Base-by-base conservation (phyloP, 2,888 invertebrate genomes). In the Trichopria drosophilae region DNA sequence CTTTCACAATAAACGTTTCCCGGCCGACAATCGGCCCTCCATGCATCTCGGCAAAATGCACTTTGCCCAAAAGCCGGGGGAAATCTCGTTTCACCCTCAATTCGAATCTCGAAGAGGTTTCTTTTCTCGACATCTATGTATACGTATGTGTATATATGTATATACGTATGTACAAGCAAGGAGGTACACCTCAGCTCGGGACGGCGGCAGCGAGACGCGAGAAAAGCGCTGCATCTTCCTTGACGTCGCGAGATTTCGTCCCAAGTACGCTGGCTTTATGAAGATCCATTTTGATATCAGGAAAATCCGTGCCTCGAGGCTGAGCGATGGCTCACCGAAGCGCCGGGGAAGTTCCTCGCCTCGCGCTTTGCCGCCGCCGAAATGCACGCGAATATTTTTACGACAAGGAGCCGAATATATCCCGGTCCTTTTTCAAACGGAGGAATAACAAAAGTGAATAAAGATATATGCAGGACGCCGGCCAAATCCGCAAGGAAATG, bases 331-430 rank as follows among this genome's bases (percentile, higher is more conserved):
- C 52, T 55, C 55, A 52, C 48, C 51, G 55, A 49, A 57, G 51
- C 49, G 48, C 51, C 49, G 28, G 51, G 49, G 53, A 58, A 57
- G 54, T 52, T 52, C 52, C 53, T 57, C 45, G 53, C 45, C 53
- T 51, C 52, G 59, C 53, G 59, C 62, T 61, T 61, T 50, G 57
- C 45, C n/a, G n/a, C n/a, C n/a, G n/a, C 55, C 47, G 53, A 61
- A 60, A 65, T 61, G 58, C 62, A 63, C 60, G 66, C 61, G 67
- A 64, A 67, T 67, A 67, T 66, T 66, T 67, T 61, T 57, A 57
- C 32, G 29, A 48, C 13, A 20, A 24, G 19, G 28, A n/a, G 18
- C 28, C 5, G 20, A 13, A 13, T 3, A 16, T n/a, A n/a, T 42
- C n/a, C 44, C 23, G 28, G 18, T n/a, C n/a, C n/a, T n/a, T n/a